These are phyloP conservation scores for Benitochromis conjunctus DNA, from an alignment of 2,113 vertebrate species.

Conservation along the genomic window DNA sequence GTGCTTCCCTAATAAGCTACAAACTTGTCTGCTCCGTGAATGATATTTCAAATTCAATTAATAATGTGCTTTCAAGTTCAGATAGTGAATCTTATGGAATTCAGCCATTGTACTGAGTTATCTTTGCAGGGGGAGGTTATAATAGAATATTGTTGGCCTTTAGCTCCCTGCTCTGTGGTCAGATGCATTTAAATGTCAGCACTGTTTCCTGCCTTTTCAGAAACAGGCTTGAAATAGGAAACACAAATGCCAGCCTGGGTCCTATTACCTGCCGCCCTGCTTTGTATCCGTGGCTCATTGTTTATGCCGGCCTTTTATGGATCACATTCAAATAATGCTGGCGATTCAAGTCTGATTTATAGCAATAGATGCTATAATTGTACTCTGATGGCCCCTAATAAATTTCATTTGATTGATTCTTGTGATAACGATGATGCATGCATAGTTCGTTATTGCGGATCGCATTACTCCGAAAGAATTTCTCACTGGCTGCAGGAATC, in stretches of 20 bases:
- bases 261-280: conserved; percentile 45
- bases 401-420: conserved; percentile 50
- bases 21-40: not conserved
- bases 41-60: conserved; percentile 54
- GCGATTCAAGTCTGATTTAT: conserved; percentile 45
- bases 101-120: conserved; percentile 40
- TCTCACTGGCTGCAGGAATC: not conserved
- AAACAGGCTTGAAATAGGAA: conserved; percentile 61
- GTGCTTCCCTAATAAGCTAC: not conserved
- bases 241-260: conserved; percentile 62
- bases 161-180: conserved; percentile 61
- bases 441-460: conserved; percentile 5
- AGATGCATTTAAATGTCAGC: conserved; percentile 75
- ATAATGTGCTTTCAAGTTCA: conserved; percentile 30
- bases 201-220: conserved; percentile 67
- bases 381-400: conserved; percentile 24
- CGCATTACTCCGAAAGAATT: conserved; percentile 7
- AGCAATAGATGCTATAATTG: conserved; percentile 33
- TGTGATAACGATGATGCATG: conserved; percentile 34
- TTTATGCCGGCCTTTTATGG: conserved; percentile 46
- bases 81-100: conserved; percentile 50
- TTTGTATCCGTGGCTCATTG: conserved; percentile 34
- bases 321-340: conserved; percentile 25
- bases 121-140: conserved; percentile 56
- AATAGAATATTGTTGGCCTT: conserved; percentile 72